Base-by-base conservation (phyloP, 2,888 invertebrate genomes). In the Nephrocerus scutellatus region DNA sequence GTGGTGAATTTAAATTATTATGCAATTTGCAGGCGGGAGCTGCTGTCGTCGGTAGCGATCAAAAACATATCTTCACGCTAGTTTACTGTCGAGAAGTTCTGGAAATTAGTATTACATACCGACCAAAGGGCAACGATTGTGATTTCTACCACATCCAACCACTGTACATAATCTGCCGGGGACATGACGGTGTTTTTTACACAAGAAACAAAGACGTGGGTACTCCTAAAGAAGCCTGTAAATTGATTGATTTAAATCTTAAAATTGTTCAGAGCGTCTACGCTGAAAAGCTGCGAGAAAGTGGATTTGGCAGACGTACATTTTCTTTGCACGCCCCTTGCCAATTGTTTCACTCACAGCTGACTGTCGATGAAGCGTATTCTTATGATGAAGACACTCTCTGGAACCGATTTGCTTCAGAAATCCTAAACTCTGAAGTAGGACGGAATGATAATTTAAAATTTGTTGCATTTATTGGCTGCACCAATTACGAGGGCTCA, bases 401-500 rank as follows among this genome's bases (percentile, higher is more conserved):
- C 32, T 96, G 93, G 93, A 52, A 57, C 26, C 76, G 80, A 60
- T 79, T 91, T 62, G 93, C 86, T 2, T 75, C 84, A 48, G 92
- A 93, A 68, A 71, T 95, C 29, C 82, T 90, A 76, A 74, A 78
- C 38, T 82, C 81, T 0, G 67, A n/a, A 25, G 58, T 79, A 34
- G 78, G 77, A 33, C 74, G 72, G 51, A 73, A 77, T 47, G 75
- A 49, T 1, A 50, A 53, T 3, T 75, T 82, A 49, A 96, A 95
- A 66, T 93, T 86, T 71, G 73, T 93, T 40, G 91, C 84, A 1
- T 92, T 95, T 60, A 73, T 93, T 49, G 86, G 88, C 0, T 90
- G 89, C 63, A 91, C 92, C 1, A 73, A 80, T 53, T 91, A 84
- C 64, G 72, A 79, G 53, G 82, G 82, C 5, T 73, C 52, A n/a